Conservation (phyloP, 2,797 vertebrate genomes). For the Harpagifer antarcticus region DNA sequence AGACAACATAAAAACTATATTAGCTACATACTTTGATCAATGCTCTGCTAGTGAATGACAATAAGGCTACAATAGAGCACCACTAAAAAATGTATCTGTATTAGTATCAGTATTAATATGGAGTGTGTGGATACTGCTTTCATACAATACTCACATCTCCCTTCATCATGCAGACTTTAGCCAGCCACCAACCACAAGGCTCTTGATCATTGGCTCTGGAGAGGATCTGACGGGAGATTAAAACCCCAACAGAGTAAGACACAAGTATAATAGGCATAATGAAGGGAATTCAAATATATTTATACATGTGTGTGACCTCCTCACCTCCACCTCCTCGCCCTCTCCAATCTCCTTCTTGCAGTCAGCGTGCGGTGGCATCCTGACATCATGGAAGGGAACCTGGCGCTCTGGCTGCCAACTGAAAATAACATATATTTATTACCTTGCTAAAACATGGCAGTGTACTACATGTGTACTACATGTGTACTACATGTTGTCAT, state of each 20-base stretch:
- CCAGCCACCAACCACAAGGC: constrained; percentile 99
- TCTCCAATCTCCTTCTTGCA: constrained; percentile 96
- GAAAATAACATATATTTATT: constrained; percentile 21
- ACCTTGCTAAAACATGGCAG: background rate
- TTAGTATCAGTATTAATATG: background rate
- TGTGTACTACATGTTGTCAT: background rate
- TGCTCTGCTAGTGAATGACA: background rate
- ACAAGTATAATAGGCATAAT: background rate
- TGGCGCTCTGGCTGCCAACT: constrained; percentile 99
- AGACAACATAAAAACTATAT: background rate
- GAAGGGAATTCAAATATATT: background rate
- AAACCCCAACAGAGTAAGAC: constrained; percentile 4
- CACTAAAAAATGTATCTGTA: background rate
- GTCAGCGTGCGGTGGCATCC: constrained; percentile 93
- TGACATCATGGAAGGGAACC: constrained; percentile 96
- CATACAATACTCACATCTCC: constrained; percentile 89
- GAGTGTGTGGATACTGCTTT: background rate
- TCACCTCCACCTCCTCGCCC: constrained; percentile 98
- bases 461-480: background rate
- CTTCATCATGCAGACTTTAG: constrained; percentile 99
- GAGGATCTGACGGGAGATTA: constrained; percentile 86
- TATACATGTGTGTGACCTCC: constrained; percentile 26
- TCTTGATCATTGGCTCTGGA: constrained; percentile 98
- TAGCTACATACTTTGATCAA: background rate
- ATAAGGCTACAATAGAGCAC: background rate